phyloP scores from a whole-genome alignment of 1,140 invertebrate genomes.

The Temnothorax longispinosus region DNA sequence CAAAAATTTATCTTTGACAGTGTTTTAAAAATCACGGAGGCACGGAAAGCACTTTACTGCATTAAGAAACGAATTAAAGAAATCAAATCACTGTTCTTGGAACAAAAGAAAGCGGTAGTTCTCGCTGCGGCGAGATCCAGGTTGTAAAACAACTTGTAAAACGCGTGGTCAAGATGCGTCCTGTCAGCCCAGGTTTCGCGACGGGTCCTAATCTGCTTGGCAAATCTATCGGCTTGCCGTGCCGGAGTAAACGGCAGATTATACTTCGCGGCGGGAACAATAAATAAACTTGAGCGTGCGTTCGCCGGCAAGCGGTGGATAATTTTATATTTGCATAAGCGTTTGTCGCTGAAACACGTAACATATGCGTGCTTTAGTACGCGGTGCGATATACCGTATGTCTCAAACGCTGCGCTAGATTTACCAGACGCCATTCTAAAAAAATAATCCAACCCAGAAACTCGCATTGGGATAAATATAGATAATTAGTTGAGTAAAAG shows the following conservation, averaged over 20 bases:
- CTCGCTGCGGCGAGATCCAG: conserved; percentile 73
- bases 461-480: conserved; percentile 1
- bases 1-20: conserved; percentile 6
- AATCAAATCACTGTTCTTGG: conserved; percentile 36
- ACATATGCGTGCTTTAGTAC: conserved; percentile 4
- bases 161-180: conserved; percentile 76
- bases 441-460: conserved; percentile 27
- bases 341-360: conserved; percentile 36
- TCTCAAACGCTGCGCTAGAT: conserved; percentile 21
- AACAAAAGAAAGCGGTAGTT: conserved; percentile 64
- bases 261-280: conserved; percentile 61
- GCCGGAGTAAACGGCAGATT: conserved; percentile 60
- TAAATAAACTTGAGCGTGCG: conserved; percentile 63
- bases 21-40: neutral
- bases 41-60: conserved; percentile 1
- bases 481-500: neutral
- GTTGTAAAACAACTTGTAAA: conserved; percentile 86
- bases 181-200: conserved; percentile 67
- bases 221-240: conserved; percentile 76
- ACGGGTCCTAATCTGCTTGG: conserved; percentile 75
- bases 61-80: conserved; percentile 39
- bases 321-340: conserved; percentile 72
- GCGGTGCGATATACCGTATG: neutral
- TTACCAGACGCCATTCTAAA: conserved; percentile 33
- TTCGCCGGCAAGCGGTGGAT: conserved; percentile 33